Conservation (phyloP, 2,888 invertebrate genomes). For the Punctoribates punctum region DNA sequence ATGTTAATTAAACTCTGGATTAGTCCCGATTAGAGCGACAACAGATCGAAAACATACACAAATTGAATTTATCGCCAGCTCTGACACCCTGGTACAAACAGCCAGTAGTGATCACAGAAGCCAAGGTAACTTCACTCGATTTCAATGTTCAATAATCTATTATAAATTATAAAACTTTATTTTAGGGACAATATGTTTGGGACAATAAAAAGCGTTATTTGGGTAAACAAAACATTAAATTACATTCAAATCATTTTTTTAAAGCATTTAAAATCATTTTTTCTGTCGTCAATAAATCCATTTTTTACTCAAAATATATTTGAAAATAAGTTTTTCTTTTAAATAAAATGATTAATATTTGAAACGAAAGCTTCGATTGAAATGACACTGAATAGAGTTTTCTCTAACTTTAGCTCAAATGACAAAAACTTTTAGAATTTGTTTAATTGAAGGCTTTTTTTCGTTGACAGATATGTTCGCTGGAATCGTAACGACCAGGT, state of each 20-base stretch:
- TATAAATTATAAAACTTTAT: too few species aligned
- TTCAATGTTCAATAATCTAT: too few species aligned
- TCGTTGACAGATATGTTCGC: slow-evolving; percentile 72
- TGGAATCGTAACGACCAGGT: slow-evolving; percentile 96
- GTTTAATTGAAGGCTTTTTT: background rate
- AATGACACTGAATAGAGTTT: too few species aligned
- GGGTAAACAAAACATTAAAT: slow-evolving; percentile 41
- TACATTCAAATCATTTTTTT: too few species aligned
- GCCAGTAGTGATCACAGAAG: slow-evolving; percentile 77
- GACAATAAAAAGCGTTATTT: slow-evolving; percentile 84
- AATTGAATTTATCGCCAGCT: slow-evolving; percentile 65
- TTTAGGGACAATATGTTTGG: slow-evolving; percentile 92
- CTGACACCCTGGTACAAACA: slow-evolving; percentile 69
- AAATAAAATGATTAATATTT: too few species aligned
- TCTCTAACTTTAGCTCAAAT: too few species aligned
- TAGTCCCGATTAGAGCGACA: slow-evolving; percentile 28
- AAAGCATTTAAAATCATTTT: too few species aligned
- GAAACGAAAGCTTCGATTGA: too few species aligned
- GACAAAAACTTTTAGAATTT: background rate
- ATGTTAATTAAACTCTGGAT: background rate
- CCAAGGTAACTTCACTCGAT: too few species aligned
- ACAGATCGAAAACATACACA: slow-evolving; percentile 49
- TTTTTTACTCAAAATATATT: background rate
- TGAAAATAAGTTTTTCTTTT: slow-evolving; percentile 4
- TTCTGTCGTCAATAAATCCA: background rate